Percentiles rank a stretch among this genome's conserved stretches.
Evolutionary conservation across 2,888 invertebrate genomes (phyloP).

Genomic region (Bombylius discolor): DNA sequence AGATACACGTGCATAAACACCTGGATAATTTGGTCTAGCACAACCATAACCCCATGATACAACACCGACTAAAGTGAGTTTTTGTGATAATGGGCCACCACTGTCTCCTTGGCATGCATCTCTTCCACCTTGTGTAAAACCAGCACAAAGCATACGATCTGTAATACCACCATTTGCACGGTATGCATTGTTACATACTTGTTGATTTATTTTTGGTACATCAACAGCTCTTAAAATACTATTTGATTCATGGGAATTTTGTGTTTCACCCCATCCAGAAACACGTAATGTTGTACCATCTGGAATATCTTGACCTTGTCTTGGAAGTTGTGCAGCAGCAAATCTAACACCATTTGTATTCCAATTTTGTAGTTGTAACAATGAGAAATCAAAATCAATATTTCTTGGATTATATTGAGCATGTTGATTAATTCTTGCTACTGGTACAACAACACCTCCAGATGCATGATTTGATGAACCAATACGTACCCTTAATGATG

Average conservation of each 20-base stretch:
- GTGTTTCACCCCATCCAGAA: slow-evolving; percentile 32
- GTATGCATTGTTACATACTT: slow-evolving; percentile 20
- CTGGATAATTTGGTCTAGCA: slow-evolving; percentile 25
- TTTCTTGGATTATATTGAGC: slow-evolving; percentile 27
- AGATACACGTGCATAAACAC: slow-evolving; percentile 28
- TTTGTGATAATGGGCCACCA: slow-evolving; percentile 29
- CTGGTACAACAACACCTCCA: slow-evolving; percentile 30
- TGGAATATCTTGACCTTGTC: slow-evolving; percentile 16
- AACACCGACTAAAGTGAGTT: slow-evolving; percentile 24
- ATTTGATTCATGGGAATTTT: slow-evolving; percentile 17
- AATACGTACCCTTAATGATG: slow-evolving; percentile 25
- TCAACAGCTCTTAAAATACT: slow-evolving; percentile 20
- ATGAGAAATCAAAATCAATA: slow-evolving; percentile 35
- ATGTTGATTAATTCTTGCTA: slow-evolving; percentile 27
- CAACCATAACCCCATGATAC: slow-evolving; percentile 35
- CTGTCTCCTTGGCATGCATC: slow-evolving; percentile 29
- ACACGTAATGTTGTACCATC: slow-evolving; percentile 25
- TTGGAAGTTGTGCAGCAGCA: slow-evolving; percentile 21
- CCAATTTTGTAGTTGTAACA: slow-evolving; percentile 28
- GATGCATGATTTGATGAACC: slow-evolving; percentile 28
- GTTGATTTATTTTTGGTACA: slow-evolving; percentile 25
- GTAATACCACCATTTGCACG: slow-evolving; percentile 18
- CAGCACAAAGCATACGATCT: slow-evolving; percentile 29
- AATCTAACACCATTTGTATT: slow-evolving; percentile 18
- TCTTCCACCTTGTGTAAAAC: slow-evolving; percentile 19